phyloP scores from a whole-genome alignment of 2,888 invertebrate genomes.

The Fragum whitleyi region DNA sequence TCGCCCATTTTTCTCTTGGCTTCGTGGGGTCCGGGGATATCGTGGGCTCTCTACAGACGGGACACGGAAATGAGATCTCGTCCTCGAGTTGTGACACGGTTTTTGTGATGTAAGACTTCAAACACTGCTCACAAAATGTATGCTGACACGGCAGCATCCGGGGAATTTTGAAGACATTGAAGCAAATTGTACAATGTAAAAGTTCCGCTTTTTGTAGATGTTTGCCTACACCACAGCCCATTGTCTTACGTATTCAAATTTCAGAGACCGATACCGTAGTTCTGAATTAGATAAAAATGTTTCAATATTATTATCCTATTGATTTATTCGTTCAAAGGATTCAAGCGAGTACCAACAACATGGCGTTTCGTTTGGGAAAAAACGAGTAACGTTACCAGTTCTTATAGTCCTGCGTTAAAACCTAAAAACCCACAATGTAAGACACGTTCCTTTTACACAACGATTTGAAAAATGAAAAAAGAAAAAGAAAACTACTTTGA shows the following conservation, averaged over 20 bases:
- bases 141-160: conserved; percentile 64
- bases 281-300: too few relatives aligned
- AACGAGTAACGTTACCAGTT: too few relatives aligned
- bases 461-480: too few relatives aligned
- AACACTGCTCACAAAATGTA: conserved; percentile 56
- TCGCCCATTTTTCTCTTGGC: conserved; percentile 55
- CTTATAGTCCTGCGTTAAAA: too few relatives aligned
- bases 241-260: not conserved
- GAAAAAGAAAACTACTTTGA: too few relatives aligned
- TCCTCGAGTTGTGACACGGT: conserved; percentile 22
- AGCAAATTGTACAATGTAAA: conserved; percentile 59
- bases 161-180: conserved; percentile 55
- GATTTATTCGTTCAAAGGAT: not conserved
- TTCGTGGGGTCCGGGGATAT: conserved; percentile 31
- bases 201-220: conserved; percentile 37
- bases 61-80: conserved; percentile 49
- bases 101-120: conserved; percentile 51
- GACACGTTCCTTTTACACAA: too few relatives aligned
- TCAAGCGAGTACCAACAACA: too few relatives aligned
- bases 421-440: too few relatives aligned
- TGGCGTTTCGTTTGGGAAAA: too few relatives aligned
- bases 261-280: too few relatives aligned
- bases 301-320: too few relatives aligned
- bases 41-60: conserved; percentile 48
- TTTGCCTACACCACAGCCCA: conserved; percentile 10